Percentiles rank a stretch among this genome's conserved stretches.
Evolutionary conservation across 2,888 invertebrate species (phyloP).

Genomic region (Platycheirus rosarum): DNA sequence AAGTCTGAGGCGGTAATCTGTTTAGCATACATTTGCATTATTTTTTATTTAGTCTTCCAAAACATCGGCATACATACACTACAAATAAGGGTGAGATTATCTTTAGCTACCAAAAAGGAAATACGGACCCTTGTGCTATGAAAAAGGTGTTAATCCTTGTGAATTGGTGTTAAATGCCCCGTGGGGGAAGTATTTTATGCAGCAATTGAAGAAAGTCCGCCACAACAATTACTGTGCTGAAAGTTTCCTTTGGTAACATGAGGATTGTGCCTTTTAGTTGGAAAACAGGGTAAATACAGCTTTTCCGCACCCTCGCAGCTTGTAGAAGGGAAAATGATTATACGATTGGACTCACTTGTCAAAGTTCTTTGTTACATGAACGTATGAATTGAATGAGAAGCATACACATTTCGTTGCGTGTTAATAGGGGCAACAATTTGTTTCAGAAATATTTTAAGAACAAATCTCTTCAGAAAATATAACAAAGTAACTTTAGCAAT

Average conservation of each 20-base stretch:
- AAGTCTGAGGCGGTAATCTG: conserved; percentile 64
- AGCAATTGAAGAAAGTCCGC: conserved; percentile 55
- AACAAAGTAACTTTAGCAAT: too few relatives aligned
- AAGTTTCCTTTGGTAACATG: conserved; percentile 26
- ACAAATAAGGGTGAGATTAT: conserved; percentile 44
- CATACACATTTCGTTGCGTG: too few relatives aligned
- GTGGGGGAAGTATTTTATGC: conserved; percentile 51
- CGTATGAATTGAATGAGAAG: too few relatives aligned
- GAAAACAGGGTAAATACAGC: conserved; percentile 14
- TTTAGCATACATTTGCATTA: conserved; percentile 72
- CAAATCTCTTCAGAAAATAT: too few relatives aligned
- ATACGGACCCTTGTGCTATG: conserved; percentile 27
- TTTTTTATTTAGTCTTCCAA: conserved; percentile 44
- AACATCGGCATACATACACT: conserved; percentile 41
- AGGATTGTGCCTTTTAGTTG: conserved; percentile 63
- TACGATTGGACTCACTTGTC: too few relatives aligned
- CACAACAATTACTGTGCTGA: conserved; percentile 43
- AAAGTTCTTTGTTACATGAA: too few relatives aligned
- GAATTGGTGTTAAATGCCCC: conserved; percentile 68
- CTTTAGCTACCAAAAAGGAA: conserved; percentile 20
- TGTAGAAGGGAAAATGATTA: too few relatives aligned
- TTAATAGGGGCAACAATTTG: too few relatives aligned
- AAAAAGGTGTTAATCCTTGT: conserved; percentile 69
- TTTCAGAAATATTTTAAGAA: too few relatives aligned
- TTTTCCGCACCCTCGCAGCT: too few relatives aligned